phyloP scores from a whole-genome alignment of 2,888 invertebrate species.

The Ectropis crepuscularia region DNA sequence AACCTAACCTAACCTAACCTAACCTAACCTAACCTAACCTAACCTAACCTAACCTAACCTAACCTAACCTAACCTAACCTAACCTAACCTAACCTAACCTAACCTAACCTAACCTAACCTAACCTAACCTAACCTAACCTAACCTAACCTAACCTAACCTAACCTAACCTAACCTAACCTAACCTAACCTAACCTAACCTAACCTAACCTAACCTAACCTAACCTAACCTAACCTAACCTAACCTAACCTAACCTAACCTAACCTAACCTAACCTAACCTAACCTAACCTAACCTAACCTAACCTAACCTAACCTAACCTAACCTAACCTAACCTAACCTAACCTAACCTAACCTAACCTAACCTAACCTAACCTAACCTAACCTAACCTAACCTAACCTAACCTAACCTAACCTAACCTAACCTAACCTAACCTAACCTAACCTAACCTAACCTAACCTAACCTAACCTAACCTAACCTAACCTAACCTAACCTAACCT shows the following conservation, averaged over 20 bases:
- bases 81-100: slow-evolving; percentile 1
- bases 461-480: slow-evolving; percentile 6
- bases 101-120: slow-evolving; percentile 1
- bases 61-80: slow-evolving; percentile 1
- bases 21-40: slow-evolving; percentile 1
- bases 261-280: slow-evolving; percentile 6
- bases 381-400: slow-evolving; percentile 6
- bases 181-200: slow-evolving; percentile 6
- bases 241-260: slow-evolving; percentile 6
- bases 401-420: slow-evolving; percentile 6
- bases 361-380: slow-evolving; percentile 6
- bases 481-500: slow-evolving; percentile 6
- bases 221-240: slow-evolving; percentile 6
- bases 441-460: slow-evolving; percentile 6
- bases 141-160: slow-evolving; percentile 1
- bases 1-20: slow-evolving; percentile 1
- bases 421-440: slow-evolving; percentile 6
- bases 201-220: slow-evolving; percentile 6
- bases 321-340: slow-evolving; percentile 6
- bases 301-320: slow-evolving; percentile 6
- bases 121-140: slow-evolving; percentile 1
- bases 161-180: slow-evolving; percentile 1
- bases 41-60: slow-evolving; percentile 1
- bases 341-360: slow-evolving; percentile 6
- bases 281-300: slow-evolving; percentile 6